Evolutionary conservation across 1,140 invertebrate species (phyloP).

Genomic region (Ostrea denselamellosa): DNA sequence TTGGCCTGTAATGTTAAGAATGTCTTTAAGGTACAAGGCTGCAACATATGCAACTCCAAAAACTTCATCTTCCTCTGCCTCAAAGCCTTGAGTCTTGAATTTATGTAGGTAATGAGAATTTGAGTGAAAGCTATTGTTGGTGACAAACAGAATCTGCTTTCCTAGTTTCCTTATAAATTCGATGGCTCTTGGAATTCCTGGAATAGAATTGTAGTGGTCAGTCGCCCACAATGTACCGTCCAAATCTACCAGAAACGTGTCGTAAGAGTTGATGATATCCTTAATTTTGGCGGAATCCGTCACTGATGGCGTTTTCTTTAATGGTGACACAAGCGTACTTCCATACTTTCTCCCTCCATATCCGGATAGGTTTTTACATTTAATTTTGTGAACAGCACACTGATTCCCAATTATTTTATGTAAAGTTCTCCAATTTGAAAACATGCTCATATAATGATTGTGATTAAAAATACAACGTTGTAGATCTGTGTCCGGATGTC

Average conservation of each 20-base stretch:
- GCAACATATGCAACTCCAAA: conserved; percentile 67
- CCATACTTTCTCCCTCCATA: neutral
- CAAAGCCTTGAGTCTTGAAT: conserved; percentile 64
- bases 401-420: neutral
- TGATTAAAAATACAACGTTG: neutral
- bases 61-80: conserved; percentile 62
- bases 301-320: neutral
- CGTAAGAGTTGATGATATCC: conserved; percentile 63
- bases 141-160: conserved; percentile 70
- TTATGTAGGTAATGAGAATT: conserved; percentile 58
- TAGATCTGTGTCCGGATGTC: neutral
- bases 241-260: conserved; percentile 70
- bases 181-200: conserved; percentile 59
- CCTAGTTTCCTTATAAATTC: conserved; percentile 55
- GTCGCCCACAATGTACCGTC: conserved; percentile 72
- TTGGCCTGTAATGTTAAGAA: conserved; percentile 55
- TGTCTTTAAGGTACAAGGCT: conserved; percentile 67
- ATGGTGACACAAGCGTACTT: neutral
- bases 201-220: conserved; percentile 66
- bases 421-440: neutral
- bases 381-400: neutral
- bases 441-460: neutral
- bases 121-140: conserved; percentile 71
- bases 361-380: neutral
- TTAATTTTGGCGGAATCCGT: neutral